Percentiles rank a stretch among this genome's conserved stretches.
Conservation (phyloP, 1,140 invertebrate genomes). For the Camponotus pennsylvanicus region DNA sequence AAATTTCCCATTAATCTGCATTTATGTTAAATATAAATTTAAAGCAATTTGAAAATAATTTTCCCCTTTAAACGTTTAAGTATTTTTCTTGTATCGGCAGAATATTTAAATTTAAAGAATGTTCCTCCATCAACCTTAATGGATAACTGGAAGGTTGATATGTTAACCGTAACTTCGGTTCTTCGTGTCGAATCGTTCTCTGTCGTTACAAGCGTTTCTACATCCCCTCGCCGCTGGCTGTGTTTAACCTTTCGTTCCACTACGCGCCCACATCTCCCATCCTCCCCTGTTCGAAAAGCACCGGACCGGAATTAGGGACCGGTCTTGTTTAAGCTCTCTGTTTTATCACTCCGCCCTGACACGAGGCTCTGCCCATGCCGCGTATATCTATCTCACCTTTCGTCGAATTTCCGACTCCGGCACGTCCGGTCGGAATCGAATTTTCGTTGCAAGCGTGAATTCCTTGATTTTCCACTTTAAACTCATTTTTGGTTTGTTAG, state of each 20-base stretch:
- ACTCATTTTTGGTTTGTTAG: neutral
- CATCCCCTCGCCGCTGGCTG: slow-evolving; percentile 35
- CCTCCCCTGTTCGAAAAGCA: slow-evolving; percentile 48
- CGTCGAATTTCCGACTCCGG: slow-evolving; percentile 39
- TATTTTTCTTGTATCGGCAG: neutral
- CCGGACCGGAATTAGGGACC: slow-evolving; percentile 27
- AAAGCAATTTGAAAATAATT: neutral
- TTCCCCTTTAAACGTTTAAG: neutral
- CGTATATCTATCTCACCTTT: slow-evolving; percentile 38
- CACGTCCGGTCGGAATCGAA: slow-evolving; percentile 30
- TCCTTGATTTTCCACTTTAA: slow-evolving; percentile 41
- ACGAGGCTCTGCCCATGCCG: slow-evolving; percentile 36
- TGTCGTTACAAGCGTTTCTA: slow-evolving; percentile 36
- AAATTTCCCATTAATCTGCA: neutral
- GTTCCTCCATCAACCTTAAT: neutral
- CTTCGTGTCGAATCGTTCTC: slow-evolving; percentile 26
- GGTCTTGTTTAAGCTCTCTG: slow-evolving; percentile 60
- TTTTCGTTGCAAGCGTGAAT: slow-evolving; percentile 21
- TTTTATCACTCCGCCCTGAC: slow-evolving; percentile 56
- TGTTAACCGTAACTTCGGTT: slow-evolving; percentile 26
- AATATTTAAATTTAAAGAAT: neutral
- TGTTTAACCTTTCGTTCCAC: slow-evolving; percentile 58
- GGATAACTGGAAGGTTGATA: slow-evolving; percentile 14
- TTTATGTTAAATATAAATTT: neutral
- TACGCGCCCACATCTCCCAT: slow-evolving; percentile 43